Base-by-base conservation (phyloP, 2,797 vertebrate genomes). In the Dallia pectoralis region DNA sequence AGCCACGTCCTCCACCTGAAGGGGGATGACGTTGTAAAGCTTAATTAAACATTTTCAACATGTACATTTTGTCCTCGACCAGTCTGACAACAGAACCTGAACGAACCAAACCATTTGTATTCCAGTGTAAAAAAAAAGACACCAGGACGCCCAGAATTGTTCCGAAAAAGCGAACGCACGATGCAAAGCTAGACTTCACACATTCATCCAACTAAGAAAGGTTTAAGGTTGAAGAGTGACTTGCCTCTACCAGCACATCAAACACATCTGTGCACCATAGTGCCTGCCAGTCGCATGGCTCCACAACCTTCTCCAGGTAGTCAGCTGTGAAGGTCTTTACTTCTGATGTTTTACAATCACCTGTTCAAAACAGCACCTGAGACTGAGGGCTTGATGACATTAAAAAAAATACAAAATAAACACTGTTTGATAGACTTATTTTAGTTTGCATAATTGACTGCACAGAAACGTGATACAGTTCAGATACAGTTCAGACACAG, bases 321-420 rank as follows among this genome's bases (percentile, higher is more conserved):
- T 97, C 96, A 30, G 94, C 91, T 40, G 89, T 95, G 87, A 97
- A 99, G 67, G 89, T 87, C 76, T 92, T 91, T 47, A 97, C 96
- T 81, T 99, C 97, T 0, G 96, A 97, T n/a, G 94, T 94, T 71
- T 96, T 99, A 86, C 96, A 96, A 83, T 99, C 97, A 76, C 96
- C 98, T 99, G 69, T 40, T 70, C 18, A 74, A 81, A 25, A 82
- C 16, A 12, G 68, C 14, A 71, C 18, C 61, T 63, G 29, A 19
- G 61, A 62, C 18, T 56, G 9, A 25, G 22, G 9, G n/a, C 22
- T 56, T 4, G 53, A 14, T 44, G 1, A 12, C 11, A 44, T 44
- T 1, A 44, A 9, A 44, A 44, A 6, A 44, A 6, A n/a, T n/a
- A 44, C 40, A 12, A 12, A 44, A 44, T 44, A 14, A 11, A 44